Conservation (phyloP, 2,888 invertebrate species). For the Stenoptilia bipunctidactyla region DNA sequence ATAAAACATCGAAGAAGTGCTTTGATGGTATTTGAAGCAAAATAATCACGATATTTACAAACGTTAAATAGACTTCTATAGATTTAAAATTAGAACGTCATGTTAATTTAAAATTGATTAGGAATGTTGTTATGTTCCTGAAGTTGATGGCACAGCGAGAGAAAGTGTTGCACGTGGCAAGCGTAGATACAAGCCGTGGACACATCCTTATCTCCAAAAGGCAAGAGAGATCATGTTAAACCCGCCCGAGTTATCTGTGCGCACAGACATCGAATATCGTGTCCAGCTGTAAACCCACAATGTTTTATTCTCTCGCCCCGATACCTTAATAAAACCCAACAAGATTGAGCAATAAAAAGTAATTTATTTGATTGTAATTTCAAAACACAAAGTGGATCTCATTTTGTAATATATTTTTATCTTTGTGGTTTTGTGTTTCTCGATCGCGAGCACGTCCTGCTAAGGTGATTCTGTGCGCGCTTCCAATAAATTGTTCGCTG, state of each 20-base stretch:
- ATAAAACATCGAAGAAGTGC: no score
- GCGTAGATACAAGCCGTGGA: conserved; percentile 12
- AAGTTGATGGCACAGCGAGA: not conserved
- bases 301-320: conserved; percentile 64
- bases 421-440: conserved; percentile 65
- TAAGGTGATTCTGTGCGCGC: conserved; percentile 26
- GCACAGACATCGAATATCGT: conserved; percentile 37
- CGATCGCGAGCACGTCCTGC: conserved; percentile 55
- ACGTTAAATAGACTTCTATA: no score
- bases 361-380: conserved; percentile 72
- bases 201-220: conserved; percentile 54
- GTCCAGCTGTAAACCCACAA: conserved; percentile 59
- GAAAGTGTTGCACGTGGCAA: not conserved
- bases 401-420: conserved; percentile 70
- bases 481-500: conserved; percentile 42
- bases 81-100: no score
- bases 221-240: conserved; percentile 45
- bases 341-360: conserved; percentile 71
- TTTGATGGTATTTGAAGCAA: no score
- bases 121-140: not conserved
- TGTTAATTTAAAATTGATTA: no score
- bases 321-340: conserved; percentile 71
- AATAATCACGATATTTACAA: no score
- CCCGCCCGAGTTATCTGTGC: conserved; percentile 43
- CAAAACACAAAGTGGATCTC: conserved; percentile 69